Evolutionary conservation across 2,797 vertebrate species (phyloP).

Genomic region (Hypotaenidia philippensis): DNA sequence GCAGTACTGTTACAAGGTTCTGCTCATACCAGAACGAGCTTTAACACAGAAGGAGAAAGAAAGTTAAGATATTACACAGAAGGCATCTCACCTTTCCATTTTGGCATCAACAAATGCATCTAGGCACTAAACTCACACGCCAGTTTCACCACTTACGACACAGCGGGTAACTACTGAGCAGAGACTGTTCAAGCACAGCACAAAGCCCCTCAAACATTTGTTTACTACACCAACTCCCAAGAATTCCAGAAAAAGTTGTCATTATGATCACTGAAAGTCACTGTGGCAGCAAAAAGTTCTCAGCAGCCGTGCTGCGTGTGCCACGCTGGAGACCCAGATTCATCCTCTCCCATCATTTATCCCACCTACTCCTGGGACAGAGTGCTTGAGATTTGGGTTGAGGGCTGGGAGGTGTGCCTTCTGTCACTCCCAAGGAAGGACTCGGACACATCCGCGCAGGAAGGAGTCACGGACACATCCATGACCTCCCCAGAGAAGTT

Average conservation of each 20-base stretch:
- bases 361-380: not conserved
- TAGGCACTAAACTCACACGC: not conserved
- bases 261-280: not conserved
- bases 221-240: not conserved
- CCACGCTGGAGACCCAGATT: not conserved
- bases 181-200: not conserved
- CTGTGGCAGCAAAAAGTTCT: not conserved
- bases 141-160: not conserved
- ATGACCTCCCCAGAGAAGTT: not conserved
- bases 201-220: conserved; percentile 14
- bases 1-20: not conserved
- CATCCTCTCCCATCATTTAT: not conserved
- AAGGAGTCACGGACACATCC: not conserved
- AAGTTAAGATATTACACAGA: not conserved
- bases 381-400: not conserved
- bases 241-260: conserved; percentile 46
- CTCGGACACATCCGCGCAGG: not conserved
- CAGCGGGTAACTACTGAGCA: not conserved
- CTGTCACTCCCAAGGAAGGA: not conserved
- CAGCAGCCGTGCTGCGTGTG: not conserved
- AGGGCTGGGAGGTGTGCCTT: not conserved
- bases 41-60: not conserved
- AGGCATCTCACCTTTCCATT: not conserved
- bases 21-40: not conserved
- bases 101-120: not conserved